Evolutionary conservation across 37 sponge, comb jelly and placozoan species (phyloP), one percentile per base, ranked within the genome.

Genomic region (Spongilla lacustris): DNA sequence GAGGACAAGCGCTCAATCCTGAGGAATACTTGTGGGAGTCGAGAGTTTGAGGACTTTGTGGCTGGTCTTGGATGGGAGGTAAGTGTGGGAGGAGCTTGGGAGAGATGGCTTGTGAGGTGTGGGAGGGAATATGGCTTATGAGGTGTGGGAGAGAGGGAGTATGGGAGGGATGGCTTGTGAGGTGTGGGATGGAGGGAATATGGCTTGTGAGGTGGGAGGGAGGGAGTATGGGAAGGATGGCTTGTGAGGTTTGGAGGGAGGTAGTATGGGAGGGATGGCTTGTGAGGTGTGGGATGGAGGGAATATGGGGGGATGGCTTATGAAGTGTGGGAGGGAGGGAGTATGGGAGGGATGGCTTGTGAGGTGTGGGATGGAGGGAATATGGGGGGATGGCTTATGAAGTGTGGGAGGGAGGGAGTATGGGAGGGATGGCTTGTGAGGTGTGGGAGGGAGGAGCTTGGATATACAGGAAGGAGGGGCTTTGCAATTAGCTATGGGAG

Each of bases 1-100:
- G 98, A 97, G 80, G 94, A 97, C 77, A 81, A 91, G 88, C 21
- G 80, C 38, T 94, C 97, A 37, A 95, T 97, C 34, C 85, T 99
- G 66, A 33, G 73, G 50, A 97, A 99, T 81, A 86, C 84, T 25
- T 67, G 83, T 0, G 98, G 99, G 8, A 95, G 96, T 33, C 27
- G 34, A 24, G 82, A 81, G 36, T 99, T 95, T 83, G 98, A 99
- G 68, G 95, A 96, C 46, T 99, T 99, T 91, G 95, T 99, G 2
- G 94, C 94, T 11, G 98, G 95, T 24, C 79, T 99, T 23, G 98
- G 95, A 31, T 99, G 99, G 99, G 99, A 99, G 89, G 98, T 99
- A 35, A 71, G 83, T 14, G 29, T 25, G 14, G 8, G 29, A 32
- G 30, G 31, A 73, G 74, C n/a, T n/a, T n/a, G n/a, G n/a, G n/a